Evolutionary conservation across 1,140 invertebrate species (phyloP).

Genomic region (Paraescarpia echinospica): DNA sequence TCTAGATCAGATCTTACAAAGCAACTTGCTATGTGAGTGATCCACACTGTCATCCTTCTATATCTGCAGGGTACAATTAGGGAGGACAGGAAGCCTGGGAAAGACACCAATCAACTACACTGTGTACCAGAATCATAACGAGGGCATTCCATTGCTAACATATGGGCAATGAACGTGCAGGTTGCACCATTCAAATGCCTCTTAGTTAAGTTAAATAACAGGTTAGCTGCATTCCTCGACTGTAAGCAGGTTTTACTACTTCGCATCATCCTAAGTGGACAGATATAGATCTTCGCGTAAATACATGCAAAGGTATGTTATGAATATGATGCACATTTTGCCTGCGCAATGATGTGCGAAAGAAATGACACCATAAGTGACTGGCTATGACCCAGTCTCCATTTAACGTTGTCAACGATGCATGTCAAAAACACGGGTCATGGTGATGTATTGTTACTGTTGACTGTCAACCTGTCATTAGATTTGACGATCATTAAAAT

Average conservation of each 20-base stretch:
- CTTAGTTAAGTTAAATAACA: neutral
- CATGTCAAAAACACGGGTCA: neutral
- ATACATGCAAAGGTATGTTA: neutral
- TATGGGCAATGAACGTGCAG: neutral
- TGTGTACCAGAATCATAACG: neutral
- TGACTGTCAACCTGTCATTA: neutral
- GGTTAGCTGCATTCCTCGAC: neutral
- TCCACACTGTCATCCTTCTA: neutral
- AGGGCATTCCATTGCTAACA: neutral
- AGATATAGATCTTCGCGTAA: neutral
- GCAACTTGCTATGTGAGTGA: neutral
- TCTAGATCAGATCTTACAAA: neutral
- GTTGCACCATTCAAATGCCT: neutral
- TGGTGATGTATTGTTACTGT: neutral
- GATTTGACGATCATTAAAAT: neutral
- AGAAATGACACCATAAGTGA: neutral
- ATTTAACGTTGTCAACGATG: neutral
- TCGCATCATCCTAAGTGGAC: neutral
- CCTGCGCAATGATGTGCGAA: neutral
- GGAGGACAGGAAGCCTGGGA: neutral
- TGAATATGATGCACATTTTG: slow-evolving; percentile 12
- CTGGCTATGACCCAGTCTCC: neutral
- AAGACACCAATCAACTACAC: neutral
- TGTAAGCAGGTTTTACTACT: neutral
- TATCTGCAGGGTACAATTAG: neutral